Conservation (phyloP, 2,888 invertebrate species). For the Chironomus tentans region DNA sequence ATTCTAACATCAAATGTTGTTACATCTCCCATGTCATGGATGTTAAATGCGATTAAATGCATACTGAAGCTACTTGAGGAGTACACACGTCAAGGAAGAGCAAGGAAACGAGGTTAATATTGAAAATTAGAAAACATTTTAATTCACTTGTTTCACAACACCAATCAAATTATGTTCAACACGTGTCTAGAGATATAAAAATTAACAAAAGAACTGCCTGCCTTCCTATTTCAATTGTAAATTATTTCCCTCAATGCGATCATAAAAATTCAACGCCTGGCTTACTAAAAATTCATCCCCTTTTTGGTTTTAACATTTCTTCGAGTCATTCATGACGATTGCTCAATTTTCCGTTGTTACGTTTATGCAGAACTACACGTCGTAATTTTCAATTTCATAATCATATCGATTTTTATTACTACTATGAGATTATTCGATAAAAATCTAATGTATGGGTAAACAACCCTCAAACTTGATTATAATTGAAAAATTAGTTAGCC, state of each 20-base stretch:
- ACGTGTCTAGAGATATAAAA: conserved; percentile 30
- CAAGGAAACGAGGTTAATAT: conserved; percentile 12
- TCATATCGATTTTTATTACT: too few species aligned
- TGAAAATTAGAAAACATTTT: conserved; percentile 22
- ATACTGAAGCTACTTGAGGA: neutral
- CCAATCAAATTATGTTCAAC: conserved; percentile 33
- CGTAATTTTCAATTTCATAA: too few species aligned
- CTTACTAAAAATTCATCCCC: neutral
- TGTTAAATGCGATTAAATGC: conserved; percentile 17
- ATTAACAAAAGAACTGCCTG: conserved; percentile 7
- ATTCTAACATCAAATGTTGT: neutral
- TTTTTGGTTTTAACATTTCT: neutral
- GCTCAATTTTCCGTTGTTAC: neutral
- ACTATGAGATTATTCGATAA: too few species aligned
- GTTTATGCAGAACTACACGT: neutral
- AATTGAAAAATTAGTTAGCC: neutral
- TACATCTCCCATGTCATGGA: neutral
- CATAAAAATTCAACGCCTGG: conserved; percentile 1
- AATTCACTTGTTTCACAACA: conserved; percentile 32
- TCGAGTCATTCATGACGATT: neutral
- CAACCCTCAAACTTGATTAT: neutral
- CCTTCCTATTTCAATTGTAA: neutral
- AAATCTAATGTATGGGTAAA: too few species aligned
- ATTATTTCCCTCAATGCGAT: conserved; percentile 8
- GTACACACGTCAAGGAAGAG: neutral